Conservation (phyloP, 2,797 vertebrate species). For the Phoxinus dragarum region DNA sequence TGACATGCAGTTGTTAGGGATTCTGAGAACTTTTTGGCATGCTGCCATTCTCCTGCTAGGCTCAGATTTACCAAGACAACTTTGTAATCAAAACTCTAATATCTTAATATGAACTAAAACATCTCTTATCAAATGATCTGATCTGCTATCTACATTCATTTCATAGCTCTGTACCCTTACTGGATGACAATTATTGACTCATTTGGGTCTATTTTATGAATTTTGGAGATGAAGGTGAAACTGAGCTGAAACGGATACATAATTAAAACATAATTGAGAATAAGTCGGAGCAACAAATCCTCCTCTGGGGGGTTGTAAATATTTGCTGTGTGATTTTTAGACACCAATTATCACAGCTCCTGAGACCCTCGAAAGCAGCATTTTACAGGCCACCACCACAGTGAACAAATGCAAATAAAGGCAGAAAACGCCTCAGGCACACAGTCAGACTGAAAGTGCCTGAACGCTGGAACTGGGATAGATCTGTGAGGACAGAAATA, state of each 20-base stretch:
- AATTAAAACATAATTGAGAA: neutral
- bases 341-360: neutral
- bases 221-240: neutral
- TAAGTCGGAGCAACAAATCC: neutral
- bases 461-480: neutral
- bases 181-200: neutral
- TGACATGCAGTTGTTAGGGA: neutral
- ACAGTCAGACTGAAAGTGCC: neutral
- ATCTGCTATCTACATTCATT: neutral
- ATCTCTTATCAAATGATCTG: neutral
- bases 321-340: neutral
- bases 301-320: neutral
- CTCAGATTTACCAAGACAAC: neutral
- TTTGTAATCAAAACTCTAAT: neutral
- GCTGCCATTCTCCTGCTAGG: neutral
- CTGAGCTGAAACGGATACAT: neutral
- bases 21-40: neutral
- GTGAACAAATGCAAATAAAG: slow-evolving; percentile 10
- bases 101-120: neutral
- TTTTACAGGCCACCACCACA: neutral
- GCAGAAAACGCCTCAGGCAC: neutral
- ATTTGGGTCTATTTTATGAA: neutral
- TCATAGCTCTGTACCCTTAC: neutral
- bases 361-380: neutral
- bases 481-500: slow-evolving; percentile 34